phyloP scores from a whole-genome alignment of 2,797 vertebrate genomes.

The Coluber constrictor region DNA sequence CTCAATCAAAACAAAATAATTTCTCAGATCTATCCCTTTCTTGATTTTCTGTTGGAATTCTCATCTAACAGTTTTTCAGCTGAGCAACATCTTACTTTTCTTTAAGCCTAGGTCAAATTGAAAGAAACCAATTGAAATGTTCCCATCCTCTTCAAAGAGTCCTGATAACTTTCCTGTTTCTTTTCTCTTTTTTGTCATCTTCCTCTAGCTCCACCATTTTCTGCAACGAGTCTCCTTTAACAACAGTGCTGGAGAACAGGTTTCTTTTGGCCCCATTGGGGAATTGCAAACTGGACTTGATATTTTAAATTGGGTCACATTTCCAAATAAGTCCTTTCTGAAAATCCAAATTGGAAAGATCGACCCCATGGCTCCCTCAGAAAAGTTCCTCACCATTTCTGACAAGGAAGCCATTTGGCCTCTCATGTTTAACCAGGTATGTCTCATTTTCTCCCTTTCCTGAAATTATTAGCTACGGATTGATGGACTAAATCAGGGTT shows the following conservation, averaged over 20 bases:
- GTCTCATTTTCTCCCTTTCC: not conserved
- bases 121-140: not conserved
- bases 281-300: not conserved
- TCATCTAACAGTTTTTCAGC: no score
- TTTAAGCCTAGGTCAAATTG: not conserved
- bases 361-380: not conserved
- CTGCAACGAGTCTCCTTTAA: not conserved
- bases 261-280: not conserved
- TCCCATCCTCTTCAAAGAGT: not conserved
- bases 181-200: not conserved
- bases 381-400: not conserved
- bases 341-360: not conserved
- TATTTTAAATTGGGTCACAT: not conserved
- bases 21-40: no score
- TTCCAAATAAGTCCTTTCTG: not conserved
- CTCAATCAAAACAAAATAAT: no score
- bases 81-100: no score
- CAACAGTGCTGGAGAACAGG: not conserved
- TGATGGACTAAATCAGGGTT: no score
- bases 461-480: no score
- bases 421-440: not conserved
- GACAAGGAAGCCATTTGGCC: not conserved
- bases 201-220: not conserved
- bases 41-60: no score
- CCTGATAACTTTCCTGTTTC: rapidly evolving